These are phyloP conservation scores for Diogma glabrata DNA, from an alignment of 2,888 invertebrate species.

Conservation along the genomic window DNA sequence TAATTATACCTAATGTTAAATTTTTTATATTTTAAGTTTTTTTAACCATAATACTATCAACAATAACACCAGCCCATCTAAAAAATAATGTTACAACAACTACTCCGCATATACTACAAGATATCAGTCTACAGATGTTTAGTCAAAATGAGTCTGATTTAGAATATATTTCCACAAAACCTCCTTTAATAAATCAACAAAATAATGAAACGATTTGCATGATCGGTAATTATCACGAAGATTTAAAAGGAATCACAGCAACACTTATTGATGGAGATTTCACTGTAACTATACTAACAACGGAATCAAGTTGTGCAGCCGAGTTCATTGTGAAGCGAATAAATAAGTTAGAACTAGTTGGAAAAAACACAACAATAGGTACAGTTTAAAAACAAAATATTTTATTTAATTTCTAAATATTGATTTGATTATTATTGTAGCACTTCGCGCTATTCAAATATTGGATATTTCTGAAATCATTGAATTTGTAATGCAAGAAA, in stretches of 20 bases:
- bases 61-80: no score
- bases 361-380: conserved; percentile 4
- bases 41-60: no score
- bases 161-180: no score
- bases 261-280: background rate
- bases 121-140: no score
- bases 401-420: no score
- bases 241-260: background rate
- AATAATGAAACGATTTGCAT: background rate
- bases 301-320: background rate
- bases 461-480: conserved; percentile 23
- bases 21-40: no score
- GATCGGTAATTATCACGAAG: background rate
- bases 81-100: no score
- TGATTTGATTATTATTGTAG: conserved; percentile 18
- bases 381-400: no score
- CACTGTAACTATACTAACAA: background rate
- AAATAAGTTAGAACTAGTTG: background rate
- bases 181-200: no score
- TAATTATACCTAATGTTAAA: no score
- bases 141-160: no score
- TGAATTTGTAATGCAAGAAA: conserved; percentile 33
- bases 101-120: no score
- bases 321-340: conserved; percentile 1
- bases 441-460: conserved; percentile 30